Conservation (phyloP, 1,140 invertebrate species). For the Wiebesia pumilae region DNA sequence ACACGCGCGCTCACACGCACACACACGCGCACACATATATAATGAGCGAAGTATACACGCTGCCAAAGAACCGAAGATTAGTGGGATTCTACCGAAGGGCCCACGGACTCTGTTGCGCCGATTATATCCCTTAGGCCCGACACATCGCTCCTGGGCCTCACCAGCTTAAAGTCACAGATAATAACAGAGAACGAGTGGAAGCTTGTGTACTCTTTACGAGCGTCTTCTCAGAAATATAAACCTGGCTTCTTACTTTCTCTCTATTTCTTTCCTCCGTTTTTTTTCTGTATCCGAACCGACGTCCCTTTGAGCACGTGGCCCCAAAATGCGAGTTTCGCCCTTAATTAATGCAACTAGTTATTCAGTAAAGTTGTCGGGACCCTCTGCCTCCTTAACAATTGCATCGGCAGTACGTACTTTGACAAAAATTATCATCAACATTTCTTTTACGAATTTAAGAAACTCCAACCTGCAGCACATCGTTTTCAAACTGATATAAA, state of each 20-base stretch:
- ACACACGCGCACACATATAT: background rate
- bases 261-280: slow-evolving; percentile 45
- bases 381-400: background rate
- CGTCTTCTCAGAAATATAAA: slow-evolving; percentile 74
- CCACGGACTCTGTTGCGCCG: slow-evolving; percentile 56
- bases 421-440: background rate
- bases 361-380: background rate
- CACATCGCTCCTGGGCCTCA: slow-evolving; percentile 62
- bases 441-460: background rate
- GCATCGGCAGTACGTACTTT: background rate
- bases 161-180: slow-evolving; percentile 67
- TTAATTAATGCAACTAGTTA: slow-evolving; percentile 39
- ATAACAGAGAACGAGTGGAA: slow-evolving; percentile 72
- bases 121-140: slow-evolving; percentile 64
- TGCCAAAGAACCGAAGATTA: slow-evolving; percentile 62
- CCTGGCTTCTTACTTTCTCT: slow-evolving; percentile 56
- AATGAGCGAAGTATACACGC: no score
- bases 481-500: background rate
- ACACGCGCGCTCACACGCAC: background rate
- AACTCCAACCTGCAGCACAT: background rate
- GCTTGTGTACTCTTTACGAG: slow-evolving; percentile 71
- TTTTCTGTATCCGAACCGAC: slow-evolving; percentile 9
- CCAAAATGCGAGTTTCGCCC: slow-evolving; percentile 20
- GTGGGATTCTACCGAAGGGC: slow-evolving; percentile 64
- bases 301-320: background rate